Percentiles rank a stretch among this genome's conserved stretches.
Conservation (phyloP, 2,113 vertebrate species). For the Phaetusa simplex region DNA sequence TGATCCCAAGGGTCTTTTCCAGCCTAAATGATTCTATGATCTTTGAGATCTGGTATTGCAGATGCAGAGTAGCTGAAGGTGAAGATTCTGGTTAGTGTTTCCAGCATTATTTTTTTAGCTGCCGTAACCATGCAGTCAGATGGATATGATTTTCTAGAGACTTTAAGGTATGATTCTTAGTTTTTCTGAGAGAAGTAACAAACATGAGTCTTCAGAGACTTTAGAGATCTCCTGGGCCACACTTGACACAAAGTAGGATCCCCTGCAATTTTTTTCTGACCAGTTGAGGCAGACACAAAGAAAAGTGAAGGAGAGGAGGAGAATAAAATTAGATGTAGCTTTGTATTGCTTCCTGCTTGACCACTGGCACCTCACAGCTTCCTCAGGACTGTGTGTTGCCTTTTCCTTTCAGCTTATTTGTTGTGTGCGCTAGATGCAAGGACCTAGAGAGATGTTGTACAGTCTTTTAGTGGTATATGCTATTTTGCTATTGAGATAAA, state of each 20-base stretch:
- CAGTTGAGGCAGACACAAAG: background rate
- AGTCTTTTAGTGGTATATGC: background rate
- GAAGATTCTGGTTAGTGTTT: background rate
- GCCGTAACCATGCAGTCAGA: background rate
- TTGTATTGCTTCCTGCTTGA: rapidly evolving
- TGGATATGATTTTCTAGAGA: background rate
- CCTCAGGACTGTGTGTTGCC: background rate
- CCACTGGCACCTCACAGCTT: background rate
- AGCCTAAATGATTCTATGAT: no score
- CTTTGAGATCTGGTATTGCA: background rate
- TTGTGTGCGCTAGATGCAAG: background rate
- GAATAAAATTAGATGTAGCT: background rate
- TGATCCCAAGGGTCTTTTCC: no score
- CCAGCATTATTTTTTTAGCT: background rate
- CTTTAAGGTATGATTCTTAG: background rate
- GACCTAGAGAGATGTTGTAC: background rate
- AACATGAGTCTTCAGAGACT: background rate
- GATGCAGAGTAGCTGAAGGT: background rate
- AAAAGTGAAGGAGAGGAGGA: background rate
- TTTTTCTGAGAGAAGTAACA: background rate
- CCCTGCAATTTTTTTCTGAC: background rate
- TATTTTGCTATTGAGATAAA: background rate
- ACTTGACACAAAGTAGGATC: background rate
- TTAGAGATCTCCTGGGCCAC: background rate
- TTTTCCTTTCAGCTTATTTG: background rate